Conservation (phyloP, 2,113 vertebrate genomes). For the Anhinga rufa region DNA sequence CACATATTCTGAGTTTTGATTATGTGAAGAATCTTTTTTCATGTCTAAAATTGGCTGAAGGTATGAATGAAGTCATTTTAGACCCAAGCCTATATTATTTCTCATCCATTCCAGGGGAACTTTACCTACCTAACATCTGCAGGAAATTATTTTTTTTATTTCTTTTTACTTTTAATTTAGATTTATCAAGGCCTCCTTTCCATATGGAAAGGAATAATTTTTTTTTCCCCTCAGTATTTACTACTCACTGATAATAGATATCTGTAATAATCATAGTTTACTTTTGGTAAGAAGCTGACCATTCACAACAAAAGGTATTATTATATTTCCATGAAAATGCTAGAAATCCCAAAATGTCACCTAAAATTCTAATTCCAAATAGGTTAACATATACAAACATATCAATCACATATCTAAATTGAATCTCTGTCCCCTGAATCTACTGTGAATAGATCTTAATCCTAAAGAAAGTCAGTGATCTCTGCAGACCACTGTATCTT, state of each 20-base stretch:
- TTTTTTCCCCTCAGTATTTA: not conserved
- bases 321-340: not conserved
- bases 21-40: not conserved
- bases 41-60: not conserved
- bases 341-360: not conserved
- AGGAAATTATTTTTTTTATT: not conserved
- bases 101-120: not conserved
- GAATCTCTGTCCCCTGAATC: not conserved
- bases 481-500: not conserved
- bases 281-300: not conserved
- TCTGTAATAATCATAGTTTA: not conserved
- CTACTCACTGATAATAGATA: not conserved
- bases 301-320: not conserved
- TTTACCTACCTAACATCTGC: not conserved
- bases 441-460: not conserved
- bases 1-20: not conserved
- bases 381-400: not conserved
- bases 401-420: not conserved
- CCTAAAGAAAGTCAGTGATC: not conserved
- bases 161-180: not conserved
- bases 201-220: not conserved
- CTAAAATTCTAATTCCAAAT: not conserved
- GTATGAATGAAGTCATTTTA: not conserved
- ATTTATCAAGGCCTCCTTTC: not conserved
- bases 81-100: not conserved